Evolutionary conservation across 2,888 invertebrate genomes (phyloP), one percentile per base, ranked within the genome.

Genomic region (Coremacera marginata): DNA sequence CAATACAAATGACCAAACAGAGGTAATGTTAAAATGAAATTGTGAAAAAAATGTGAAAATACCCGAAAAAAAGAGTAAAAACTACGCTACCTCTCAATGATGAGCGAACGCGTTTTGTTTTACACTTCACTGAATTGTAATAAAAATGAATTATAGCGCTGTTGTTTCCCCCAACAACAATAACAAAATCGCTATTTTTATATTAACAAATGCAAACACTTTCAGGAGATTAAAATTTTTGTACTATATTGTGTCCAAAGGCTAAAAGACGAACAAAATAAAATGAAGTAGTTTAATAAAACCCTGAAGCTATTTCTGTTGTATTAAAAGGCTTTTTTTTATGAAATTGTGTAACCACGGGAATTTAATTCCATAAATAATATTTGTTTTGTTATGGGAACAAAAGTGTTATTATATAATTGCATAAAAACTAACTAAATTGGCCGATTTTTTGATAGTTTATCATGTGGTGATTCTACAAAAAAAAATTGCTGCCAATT

Each of bases 111-210:
- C 62, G 62, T 72, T 72, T 65, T 49, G 37, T 76, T 78, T 77
- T 65, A 70, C 76, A 70, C 76, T 71, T 75, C 71, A 76, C 60
- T 77, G 74, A 65, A 60, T 70, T 70, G 76, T 74, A 78, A 76
- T 78, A 77, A 77, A 78, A 76, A 78, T 77, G 76, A 78, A 78
- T 78, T 78, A 77, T 70, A 37, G 67, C 44, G n/a, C 49, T 49
- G 5, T 52, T 68, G 11, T 51, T 25, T 22, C 44, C 5, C 52
- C 9, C 22, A 8, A 22, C 65, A 34, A 34, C 34, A 67, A 2
- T 8, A 57, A 57, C 7, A 55, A 37, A 34, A 57, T 19, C 34
- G 22, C 22, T 5, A 57, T 57, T 70, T 62, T 72, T 22, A 72
- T 49, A 62, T 72, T 49, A 49, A 72, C 49, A 62, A 72, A 72